phyloP scores from a whole-genome alignment of 2,797 vertebrate genomes.

The Micromesistius poutassou region DNA sequence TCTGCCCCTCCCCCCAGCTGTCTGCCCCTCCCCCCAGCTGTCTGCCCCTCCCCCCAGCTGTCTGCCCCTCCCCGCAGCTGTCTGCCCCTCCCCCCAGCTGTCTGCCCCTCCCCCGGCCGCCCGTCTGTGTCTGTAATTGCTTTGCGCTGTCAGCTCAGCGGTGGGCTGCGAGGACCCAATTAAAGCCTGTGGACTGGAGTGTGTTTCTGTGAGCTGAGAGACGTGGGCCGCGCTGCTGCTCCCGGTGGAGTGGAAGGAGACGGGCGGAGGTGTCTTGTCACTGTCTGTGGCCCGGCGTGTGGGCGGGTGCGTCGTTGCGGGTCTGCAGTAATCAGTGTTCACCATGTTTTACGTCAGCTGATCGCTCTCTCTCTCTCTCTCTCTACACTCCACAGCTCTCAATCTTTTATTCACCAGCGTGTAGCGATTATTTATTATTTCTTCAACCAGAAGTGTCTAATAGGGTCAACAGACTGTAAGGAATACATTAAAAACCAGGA shows the following conservation, averaged over 20 bases:
- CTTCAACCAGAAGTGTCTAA: neutral
- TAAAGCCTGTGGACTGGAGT: conserved; percentile 63
- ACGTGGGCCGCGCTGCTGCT: conserved; percentile 43
- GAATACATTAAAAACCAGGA: neutral
- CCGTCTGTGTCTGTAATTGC: conserved; percentile 70
- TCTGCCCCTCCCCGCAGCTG: conserved; percentile 58
- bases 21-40: no score
- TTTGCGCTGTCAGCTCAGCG: conserved; percentile 69
- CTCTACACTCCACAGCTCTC: neutral
- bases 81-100: conserved; percentile 54
- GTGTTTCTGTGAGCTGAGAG: conserved; percentile 30
- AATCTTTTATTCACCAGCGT: neutral
- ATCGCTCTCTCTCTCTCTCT: neutral
- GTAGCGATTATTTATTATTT: neutral
- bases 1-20: no score
- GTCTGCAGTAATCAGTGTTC: conserved; percentile 38
- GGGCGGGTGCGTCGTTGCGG: neutral
- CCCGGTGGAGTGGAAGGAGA: conserved; percentile 49
- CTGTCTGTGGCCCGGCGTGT: conserved; percentile 15
- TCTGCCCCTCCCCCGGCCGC: conserved; percentile 52
- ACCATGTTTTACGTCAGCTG: conserved; percentile 24
- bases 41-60: conserved; percentile 54
- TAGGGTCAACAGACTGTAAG: neutral
- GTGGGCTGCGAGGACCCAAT: conserved; percentile 71
- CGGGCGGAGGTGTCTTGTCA: conserved; percentile 48